phyloP scores from a whole-genome alignment of 2,113 vertebrate genomes.

The Gallinago paraguaiae region DNA sequence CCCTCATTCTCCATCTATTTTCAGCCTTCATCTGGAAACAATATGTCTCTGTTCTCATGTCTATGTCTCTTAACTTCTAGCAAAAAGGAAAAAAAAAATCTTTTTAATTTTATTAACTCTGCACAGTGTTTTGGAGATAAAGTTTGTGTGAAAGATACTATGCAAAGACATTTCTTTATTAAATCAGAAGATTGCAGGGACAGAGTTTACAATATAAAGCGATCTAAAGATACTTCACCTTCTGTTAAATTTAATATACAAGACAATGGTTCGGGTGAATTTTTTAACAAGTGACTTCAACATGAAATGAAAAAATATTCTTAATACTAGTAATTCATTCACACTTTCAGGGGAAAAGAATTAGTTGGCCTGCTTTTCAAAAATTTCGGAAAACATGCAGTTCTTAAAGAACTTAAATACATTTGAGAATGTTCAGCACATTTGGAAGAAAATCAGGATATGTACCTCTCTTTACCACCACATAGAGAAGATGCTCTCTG shows the following conservation, averaged over 20 bases:
- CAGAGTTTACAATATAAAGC: not conserved
- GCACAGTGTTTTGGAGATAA: conserved; percentile 26
- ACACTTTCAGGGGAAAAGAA: not conserved
- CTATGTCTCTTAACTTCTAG: conserved; percentile 58
- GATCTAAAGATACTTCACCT: not conserved
- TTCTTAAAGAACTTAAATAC: not conserved
- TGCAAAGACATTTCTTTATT: conserved; percentile 39
- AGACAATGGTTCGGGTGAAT: not conserved
- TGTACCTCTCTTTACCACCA: not conserved
- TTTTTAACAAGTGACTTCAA: not conserved
- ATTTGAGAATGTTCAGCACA: not conserved
- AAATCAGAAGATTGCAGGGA: not conserved
- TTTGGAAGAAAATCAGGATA: not conserved
- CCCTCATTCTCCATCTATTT: conserved; percentile 54
- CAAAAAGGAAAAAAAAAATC: conserved; percentile 30
- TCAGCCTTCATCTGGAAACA: conserved; percentile 66
- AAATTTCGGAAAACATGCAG: not conserved
- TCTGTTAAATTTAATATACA: not conserved
- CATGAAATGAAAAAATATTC: not conserved
- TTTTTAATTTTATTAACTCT: conserved; percentile 56
- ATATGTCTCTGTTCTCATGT: conserved; percentile 49
- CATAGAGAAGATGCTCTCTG: not conserved
- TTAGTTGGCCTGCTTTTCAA: not conserved
- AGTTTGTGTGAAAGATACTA: conserved; percentile 48
- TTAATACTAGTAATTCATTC: not conserved